Evolutionary conservation across 2,113 vertebrate species (phyloP), one percentile per base, ranked within the genome.

Genomic region (Limnothrissa miodon): DNA sequence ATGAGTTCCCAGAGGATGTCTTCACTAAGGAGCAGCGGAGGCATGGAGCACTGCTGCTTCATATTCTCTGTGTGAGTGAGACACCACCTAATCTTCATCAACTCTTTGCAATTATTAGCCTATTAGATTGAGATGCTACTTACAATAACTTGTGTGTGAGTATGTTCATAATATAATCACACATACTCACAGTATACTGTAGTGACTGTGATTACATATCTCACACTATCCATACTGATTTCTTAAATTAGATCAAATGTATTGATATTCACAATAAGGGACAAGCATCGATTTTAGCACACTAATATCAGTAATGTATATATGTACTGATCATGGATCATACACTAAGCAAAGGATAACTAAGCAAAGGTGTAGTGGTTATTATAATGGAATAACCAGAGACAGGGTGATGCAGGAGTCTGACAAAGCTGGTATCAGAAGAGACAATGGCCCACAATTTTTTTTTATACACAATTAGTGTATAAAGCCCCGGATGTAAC

Each of bases 1-100:
- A 87, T 59, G 95, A 95, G 87, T 95, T 95, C 90, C 95, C 95
- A 1, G 85, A 93, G 82, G 95, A 95, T 84, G 81, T 95, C 86
- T 95, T 95, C 83, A 92, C 90, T 59, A 81, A 86, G 85, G 90
- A 90, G 83, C 92, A 95, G 87, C 91, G 92, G 86, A 91, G 91
- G 56, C 91, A 92, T 3, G 95, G 95, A 45, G 95, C 94, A 0
- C 88, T 95, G 2, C 83, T 95, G 29, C 94, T 95, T 45, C 95
- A 95, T 59, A 89, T 93, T 44, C 82, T 95, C 81, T 95, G 94
- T 89, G 95, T 95, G 88, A 94, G 95, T 92, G 66, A 10, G 9
- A 33, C 11, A 36, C 33, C 15, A 33, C 29, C 29, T 36, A 17
- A 39, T 36, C 2, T 17, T 10, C 29, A 33, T 74, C 13, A 33